These are phyloP conservation scores for Nasonia vitripennis DNA, from an alignment of 1,140 invertebrate genomes.

Conservation along the genomic window DNA sequence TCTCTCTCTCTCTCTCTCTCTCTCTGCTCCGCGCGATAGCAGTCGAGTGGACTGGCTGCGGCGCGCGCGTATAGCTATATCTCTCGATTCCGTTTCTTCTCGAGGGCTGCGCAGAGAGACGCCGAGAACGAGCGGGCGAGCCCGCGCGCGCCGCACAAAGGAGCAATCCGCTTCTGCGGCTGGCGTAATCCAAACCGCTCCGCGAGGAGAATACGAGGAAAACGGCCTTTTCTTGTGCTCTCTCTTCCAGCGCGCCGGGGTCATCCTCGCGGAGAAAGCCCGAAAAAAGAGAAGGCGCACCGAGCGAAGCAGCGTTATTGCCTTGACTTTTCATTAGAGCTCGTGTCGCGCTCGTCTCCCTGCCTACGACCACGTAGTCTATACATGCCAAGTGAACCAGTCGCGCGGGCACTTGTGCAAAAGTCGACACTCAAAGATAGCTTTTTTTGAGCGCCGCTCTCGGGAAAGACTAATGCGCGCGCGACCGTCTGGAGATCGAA, in stretches of 20 bases:
- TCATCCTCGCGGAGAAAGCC: constrained; percentile 4
- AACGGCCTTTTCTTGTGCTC: constrained; percentile 28
- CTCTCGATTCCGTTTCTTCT: constrained; percentile 15
- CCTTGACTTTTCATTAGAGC: background rate
- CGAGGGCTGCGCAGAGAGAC: background rate
- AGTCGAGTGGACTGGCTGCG: background rate
- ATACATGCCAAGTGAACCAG: background rate
- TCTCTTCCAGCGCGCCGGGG: background rate
- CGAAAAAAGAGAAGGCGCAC: background rate
- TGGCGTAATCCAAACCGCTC: constrained; percentile 39
- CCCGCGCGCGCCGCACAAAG: constrained; percentile 5
- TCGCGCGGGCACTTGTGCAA: background rate
- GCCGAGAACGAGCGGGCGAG: background rate
- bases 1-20: background rate
- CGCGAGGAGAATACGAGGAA: constrained; percentile 38
- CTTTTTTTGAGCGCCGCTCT: background rate
- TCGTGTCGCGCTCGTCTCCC: background rate
- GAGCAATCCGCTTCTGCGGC: constrained; percentile 23
- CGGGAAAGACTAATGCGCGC: background rate
- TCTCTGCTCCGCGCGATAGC: no score
- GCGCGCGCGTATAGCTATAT: background rate
- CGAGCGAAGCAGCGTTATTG: background rate
- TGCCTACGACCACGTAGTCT: background rate
- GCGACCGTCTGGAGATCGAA: constrained; percentile 12
- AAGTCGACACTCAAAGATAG: background rate